A percentile compares a stretch with the other conserved stretches of the same genome.
phyloP scores from a whole-genome alignment of 2,888 invertebrate genomes.

The Andrena camellia region DNA sequence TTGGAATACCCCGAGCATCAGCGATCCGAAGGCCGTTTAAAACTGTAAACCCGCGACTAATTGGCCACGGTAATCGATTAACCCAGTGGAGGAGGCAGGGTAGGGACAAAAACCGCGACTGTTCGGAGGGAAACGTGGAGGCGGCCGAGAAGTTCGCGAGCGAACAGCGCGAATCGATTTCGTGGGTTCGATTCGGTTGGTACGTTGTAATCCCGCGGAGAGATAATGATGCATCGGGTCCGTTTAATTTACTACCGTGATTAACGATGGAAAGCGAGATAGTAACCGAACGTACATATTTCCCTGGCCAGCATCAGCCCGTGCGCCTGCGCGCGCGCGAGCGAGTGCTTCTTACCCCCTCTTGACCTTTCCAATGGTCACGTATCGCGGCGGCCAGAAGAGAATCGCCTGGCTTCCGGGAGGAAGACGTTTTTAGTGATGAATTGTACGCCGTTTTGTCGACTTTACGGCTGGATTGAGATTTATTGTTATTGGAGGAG shows the following conservation, averaged over 20 bases:
- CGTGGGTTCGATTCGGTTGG: constrained; percentile 22
- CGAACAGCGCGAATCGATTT: constrained; percentile 35
- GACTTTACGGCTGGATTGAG: constrained; percentile 43
- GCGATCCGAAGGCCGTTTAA: not conserved
- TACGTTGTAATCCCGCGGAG: constrained; percentile 57
- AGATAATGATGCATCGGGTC: constrained; percentile 65
- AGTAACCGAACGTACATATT: constrained; percentile 69
- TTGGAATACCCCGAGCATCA: not conserved
- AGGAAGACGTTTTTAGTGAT: constrained; percentile 67
- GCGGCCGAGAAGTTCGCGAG: not conserved
- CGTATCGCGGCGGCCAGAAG: constrained; percentile 36
- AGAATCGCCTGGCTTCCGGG: constrained; percentile 63
- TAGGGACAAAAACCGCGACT: constrained; percentile 1
- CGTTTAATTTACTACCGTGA: constrained; percentile 71
- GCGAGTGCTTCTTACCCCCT: constrained; percentile 33
- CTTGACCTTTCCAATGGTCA: constrained; percentile 64
- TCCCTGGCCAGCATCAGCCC: constrained; percentile 50
- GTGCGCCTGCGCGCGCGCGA: not conserved
- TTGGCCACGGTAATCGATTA: constrained; percentile 6
- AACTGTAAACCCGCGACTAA: not conserved
- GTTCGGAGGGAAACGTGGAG: not conserved
- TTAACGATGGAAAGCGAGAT: constrained; percentile 73
- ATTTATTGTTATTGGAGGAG: constrained; percentile 38
- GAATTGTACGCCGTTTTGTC: constrained; percentile 56
- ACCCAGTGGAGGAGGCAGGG: not conserved